Percentiles rank a stretch among this genome's conserved stretches.
Evolutionary conservation across 2,113 vertebrate genomes (phyloP).

Genomic region (Felis chaus): DNA sequence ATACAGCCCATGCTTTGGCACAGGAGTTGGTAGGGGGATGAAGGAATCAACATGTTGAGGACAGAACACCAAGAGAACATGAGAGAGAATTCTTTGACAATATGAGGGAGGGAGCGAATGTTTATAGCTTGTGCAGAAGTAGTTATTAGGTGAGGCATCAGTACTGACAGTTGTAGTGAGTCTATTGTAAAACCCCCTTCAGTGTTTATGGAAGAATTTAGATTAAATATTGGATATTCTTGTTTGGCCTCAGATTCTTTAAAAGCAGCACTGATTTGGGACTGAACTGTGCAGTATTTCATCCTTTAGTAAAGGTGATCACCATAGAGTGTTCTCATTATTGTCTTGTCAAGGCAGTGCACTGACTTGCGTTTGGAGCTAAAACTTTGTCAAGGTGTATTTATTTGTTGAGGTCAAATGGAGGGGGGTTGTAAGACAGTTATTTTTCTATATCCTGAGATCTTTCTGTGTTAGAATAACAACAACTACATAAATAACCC

Average conservation of each 20-base stretch:
- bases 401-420: not conserved
- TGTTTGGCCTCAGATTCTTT: not conserved
- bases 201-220: not conserved
- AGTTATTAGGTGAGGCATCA: not conserved
- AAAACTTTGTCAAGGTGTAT: not conserved
- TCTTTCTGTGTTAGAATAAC: not conserved
- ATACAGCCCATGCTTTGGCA: not conserved
- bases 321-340: not conserved
- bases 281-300: not conserved
- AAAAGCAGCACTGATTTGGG: not conserved
- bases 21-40: not conserved
- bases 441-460: slow-evolving; percentile 6
- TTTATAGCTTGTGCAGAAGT: not conserved
- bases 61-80: not conserved
- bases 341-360: not conserved
- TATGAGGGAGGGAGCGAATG: not conserved
- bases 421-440: not conserved
- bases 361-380: not conserved
- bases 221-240: not conserved
- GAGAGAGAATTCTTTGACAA: not conserved
- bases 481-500: not conserved
- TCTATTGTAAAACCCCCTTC: not conserved
- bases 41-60: not conserved
- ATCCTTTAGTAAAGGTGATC: not conserved
- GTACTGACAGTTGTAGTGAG: not conserved